Base-by-base conservation (phyloP, 2,888 invertebrate genomes). In the Drosophila limbata region DNA sequence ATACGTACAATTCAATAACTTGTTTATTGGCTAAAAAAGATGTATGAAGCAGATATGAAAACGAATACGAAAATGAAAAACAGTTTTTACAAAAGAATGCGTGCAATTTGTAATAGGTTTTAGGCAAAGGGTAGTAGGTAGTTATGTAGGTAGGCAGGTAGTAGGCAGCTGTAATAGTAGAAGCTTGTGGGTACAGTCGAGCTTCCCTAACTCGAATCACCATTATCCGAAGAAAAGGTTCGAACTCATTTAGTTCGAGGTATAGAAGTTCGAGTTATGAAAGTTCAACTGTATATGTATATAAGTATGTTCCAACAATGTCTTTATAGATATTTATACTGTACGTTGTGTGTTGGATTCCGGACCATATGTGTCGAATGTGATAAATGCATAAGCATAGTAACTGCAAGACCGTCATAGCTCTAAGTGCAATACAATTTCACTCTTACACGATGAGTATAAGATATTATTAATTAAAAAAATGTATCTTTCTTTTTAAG, bases 241-340 rank as follows among this genome's bases (percentile, higher is more conserved):
- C n/a, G n/a, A n/a, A n/a, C n/a, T n/a, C n/a, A n/a, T n/a, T n/a
- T n/a, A n/a, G n/a, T n/a, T n/a, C n/a, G n/a, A n/a, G n/a, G n/a
- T n/a, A n/a, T n/a, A n/a, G n/a, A n/a, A n/a, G n/a, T n/a, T n/a
- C n/a, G n/a, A n/a, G n/a, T n/a, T n/a, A n/a, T n/a, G n/a, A n/a
- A n/a, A n/a, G n/a, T n/a, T n/a, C n/a, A n/a, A n/a, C n/a, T n/a
- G n/a, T n/a, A n/a, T n/a, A n/a, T n/a, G n/a, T n/a, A n/a, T n/a
- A n/a, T n/a, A n/a, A n/a, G n/a, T 67, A 69, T 63, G 59, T 69
- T 69, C 53, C 44, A 61, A 62, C 9, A 64, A 48, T 50, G 61
- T 21, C 47, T 56, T 42, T 40, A 28, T 55, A 45, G 4, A 39
- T 25, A 44, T 39, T 50, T 31, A 21, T 13, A 13, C 25, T 45